Evolutionary conservation across 2,113 vertebrate genomes (phyloP).

Genomic region (Hippocampus zosterae): DNA sequence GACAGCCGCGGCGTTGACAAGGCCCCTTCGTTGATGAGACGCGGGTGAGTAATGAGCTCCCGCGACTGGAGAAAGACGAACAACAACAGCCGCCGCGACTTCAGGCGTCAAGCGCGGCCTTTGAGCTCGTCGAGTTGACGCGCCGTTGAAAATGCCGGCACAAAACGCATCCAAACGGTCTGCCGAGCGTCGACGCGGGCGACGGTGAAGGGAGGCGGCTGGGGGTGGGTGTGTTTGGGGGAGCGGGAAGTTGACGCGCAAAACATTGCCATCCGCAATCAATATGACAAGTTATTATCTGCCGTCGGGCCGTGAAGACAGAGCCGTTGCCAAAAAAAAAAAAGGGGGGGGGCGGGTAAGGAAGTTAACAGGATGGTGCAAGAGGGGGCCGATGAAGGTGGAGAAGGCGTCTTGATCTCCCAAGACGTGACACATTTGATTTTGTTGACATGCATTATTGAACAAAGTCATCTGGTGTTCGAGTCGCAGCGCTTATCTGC

Average conservation of each 20-base stretch:
- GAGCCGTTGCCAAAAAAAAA: conserved; percentile 2
- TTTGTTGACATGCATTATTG: conserved; percentile 28
- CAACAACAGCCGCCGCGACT: conserved; percentile 22
- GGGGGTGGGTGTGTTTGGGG: conserved; percentile 2
- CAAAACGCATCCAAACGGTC: conserved; percentile 37
- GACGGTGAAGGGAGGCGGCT: conserved; percentile 38
- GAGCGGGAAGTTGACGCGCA: conserved; percentile 8
- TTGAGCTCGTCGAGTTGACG: conserved; percentile 49
- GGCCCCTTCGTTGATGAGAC: conserved; percentile 36
- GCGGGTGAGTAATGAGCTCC: conserved; percentile 45
- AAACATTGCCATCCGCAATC: conserved; percentile 18
- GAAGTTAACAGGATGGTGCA: conserved; percentile 24
- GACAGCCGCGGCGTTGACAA: conserved; percentile 30
- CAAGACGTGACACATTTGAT: conserved; percentile 33
- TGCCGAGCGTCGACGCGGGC: conserved; percentile 29
- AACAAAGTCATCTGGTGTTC: conserved; percentile 18
- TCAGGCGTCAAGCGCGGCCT: conserved; percentile 35
- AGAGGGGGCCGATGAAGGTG: conserved; percentile 6
- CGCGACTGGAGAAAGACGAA: conserved; percentile 22
- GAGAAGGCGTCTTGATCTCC: conserved; percentile 17
- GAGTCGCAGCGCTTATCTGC: background rate
- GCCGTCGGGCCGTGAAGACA: conserved; percentile 35
- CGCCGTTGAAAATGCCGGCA: conserved; percentile 26
- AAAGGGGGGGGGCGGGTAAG: conserved; percentile 18
- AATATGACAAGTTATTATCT: conserved; percentile 56